Percentiles rank a stretch among this genome's conserved stretches.
These are phyloP conservation scores for Megalonaias nervosa DNA, from an alignment of 1,140 invertebrate genomes.

Conservation along the genomic window DNA sequence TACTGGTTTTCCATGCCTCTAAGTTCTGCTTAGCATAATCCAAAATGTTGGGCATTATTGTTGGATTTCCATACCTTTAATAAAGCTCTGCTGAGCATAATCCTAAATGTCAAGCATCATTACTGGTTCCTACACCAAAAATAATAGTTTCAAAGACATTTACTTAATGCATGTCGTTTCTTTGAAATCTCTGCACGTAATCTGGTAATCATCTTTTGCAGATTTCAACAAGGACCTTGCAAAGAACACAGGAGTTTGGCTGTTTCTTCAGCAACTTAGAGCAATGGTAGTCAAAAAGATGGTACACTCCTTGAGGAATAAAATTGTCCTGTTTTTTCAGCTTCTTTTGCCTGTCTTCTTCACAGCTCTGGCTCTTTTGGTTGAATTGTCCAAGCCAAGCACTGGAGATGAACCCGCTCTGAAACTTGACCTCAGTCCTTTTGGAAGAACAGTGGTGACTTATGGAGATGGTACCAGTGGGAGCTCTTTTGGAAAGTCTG, in stretches of 20 bases:
- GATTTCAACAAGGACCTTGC: constrained; percentile 33
- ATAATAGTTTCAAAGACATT: no score
- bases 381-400: background rate
- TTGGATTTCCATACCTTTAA: no score
- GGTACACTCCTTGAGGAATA: constrained; percentile 18
- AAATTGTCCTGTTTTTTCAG: constrained; percentile 5
- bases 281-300: constrained; percentile 60
- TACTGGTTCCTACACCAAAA: no score
- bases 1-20: no score
- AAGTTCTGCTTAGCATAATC: no score
- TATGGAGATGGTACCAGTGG: background rate
- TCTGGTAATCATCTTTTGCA: background rate
- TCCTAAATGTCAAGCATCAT: no score
- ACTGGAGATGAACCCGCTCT: constrained; percentile 18
- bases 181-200: background rate
- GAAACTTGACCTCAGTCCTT: constrained; percentile 11
- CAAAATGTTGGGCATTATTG: no score
- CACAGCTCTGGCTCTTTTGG: constrained; percentile 22
- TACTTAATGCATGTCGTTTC: no score
- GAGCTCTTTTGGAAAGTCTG: background rate
- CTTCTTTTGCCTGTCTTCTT: constrained; percentile 34
- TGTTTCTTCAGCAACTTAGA: constrained; percentile 58
- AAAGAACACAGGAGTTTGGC: constrained; percentile 40
- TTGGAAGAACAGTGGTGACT: constrained; percentile 9
- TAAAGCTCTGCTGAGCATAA: no score